Percentiles rank a stretch among this genome's conserved stretches.
Evolutionary conservation across 2,113 vertebrate genomes (phyloP).

Genomic region (Leptosomus discolor): DNA sequence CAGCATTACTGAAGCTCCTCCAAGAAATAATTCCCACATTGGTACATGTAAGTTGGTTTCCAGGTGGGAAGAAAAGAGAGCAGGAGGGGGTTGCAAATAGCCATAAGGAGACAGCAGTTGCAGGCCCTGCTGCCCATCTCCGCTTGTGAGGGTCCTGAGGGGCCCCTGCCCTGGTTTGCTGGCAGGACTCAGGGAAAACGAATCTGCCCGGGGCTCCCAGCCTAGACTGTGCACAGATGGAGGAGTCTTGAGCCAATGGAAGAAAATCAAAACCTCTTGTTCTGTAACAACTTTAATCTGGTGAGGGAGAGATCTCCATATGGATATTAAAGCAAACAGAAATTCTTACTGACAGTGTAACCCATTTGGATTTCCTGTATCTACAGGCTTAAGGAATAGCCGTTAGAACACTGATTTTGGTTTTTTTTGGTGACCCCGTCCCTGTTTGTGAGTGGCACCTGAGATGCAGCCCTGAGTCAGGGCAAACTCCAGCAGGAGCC

Average conservation of each 20-base stretch:
- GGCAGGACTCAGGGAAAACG: not conserved
- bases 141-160: not conserved
- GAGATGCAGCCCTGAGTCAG: not conserved
- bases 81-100: not conserved
- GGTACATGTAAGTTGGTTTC: not conserved
- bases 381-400: not conserved
- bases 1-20: not conserved
- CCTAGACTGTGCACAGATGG: not conserved
- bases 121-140: not conserved
- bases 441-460: not conserved
- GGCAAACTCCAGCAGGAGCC: not conserved
- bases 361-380: not conserved
- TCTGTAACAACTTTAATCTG: not conserved
- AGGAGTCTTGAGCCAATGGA: not conserved
- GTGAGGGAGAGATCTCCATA: not conserved
- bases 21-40: not conserved
- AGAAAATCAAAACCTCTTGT: slow-evolving; percentile 18
- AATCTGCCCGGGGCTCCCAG: not conserved
- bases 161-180: not conserved
- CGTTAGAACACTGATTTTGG: not conserved
- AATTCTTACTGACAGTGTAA: not conserved
- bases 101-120: not conserved
- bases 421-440: not conserved
- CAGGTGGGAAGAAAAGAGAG: not conserved
- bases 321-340: not conserved